Evolutionary conservation across 2,113 vertebrate species (phyloP).

Genomic region (Podilymbus podiceps): DNA sequence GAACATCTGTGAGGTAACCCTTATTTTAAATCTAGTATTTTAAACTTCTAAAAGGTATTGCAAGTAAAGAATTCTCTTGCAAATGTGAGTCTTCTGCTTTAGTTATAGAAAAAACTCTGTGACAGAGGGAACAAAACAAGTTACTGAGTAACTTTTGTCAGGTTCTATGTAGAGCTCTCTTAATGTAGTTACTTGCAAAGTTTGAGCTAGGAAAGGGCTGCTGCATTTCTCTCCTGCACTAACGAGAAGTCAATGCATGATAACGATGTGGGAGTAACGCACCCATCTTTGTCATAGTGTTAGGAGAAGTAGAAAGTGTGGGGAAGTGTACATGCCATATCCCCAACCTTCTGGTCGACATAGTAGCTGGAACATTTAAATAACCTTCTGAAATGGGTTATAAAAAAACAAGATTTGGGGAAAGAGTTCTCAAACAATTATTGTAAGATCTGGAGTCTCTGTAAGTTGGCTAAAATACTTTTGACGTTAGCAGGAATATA

Average conservation of each 20-base stretch:
- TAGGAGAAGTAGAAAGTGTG: background rate
- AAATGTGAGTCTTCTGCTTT: background rate
- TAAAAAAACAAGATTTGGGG: background rate
- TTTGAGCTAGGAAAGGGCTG: background rate
- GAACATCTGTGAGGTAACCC: constrained; percentile 76
- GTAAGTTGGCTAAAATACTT: background rate
- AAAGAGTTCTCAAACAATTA: background rate
- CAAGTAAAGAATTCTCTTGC: background rate
- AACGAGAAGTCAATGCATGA: background rate
- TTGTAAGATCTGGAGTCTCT: background rate
- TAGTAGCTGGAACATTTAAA: background rate
- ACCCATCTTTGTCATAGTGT: background rate
- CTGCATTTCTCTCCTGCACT: background rate
- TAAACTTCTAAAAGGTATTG: background rate
- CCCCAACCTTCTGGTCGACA: background rate
- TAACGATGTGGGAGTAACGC: fast-evolving
- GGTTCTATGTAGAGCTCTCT: background rate
- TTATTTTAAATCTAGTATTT: background rate
- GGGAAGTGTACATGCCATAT: background rate
- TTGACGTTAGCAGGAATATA: background rate
- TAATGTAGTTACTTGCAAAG: background rate
- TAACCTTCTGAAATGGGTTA: background rate
- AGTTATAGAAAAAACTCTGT: background rate
- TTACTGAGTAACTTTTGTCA: background rate
- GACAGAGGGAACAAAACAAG: background rate